These are phyloP conservation scores for Philonicus albiceps DNA, from an alignment of 2,888 invertebrate species.

Conservation along the genomic window DNA sequence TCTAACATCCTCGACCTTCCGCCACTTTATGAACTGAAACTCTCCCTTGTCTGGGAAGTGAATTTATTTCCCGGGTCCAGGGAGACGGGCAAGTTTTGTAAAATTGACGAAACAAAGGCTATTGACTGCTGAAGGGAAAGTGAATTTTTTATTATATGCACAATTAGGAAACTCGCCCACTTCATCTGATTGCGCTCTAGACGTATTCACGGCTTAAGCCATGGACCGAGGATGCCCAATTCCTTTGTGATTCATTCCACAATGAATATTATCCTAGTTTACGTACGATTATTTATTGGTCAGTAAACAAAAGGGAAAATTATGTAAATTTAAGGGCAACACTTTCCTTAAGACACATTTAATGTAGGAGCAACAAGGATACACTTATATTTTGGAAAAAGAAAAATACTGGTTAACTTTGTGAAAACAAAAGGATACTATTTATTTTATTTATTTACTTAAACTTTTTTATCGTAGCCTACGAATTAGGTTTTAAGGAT, in stretches of 20 bases:
- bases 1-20: conserved; percentile 15
- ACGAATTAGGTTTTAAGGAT: too few species aligned
- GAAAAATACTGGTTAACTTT: too few species aligned
- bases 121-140: conserved; percentile 39
- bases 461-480: too few species aligned
- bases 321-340: neutral
- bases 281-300: neutral
- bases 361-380: neutral
- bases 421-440: too few species aligned
- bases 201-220: neutral
- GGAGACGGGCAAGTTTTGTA: conserved; percentile 17
- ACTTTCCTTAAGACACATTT: neutral
- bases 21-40: conserved; percentile 31
- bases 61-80: conserved; percentile 26
- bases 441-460: too few species aligned
- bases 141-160: conserved; percentile 38
- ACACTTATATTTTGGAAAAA: too few species aligned
- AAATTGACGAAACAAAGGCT: conserved; percentile 29
- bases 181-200: neutral
- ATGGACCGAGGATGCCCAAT: neutral
- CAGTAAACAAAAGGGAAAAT: neutral
- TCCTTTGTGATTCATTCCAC: neutral
- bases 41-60: neutral
- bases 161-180: conserved; percentile 10
- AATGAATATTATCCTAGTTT: neutral